phyloP scores from a whole-genome alignment of 2,797 vertebrate genomes.

The Myotis findleyi region DNA sequence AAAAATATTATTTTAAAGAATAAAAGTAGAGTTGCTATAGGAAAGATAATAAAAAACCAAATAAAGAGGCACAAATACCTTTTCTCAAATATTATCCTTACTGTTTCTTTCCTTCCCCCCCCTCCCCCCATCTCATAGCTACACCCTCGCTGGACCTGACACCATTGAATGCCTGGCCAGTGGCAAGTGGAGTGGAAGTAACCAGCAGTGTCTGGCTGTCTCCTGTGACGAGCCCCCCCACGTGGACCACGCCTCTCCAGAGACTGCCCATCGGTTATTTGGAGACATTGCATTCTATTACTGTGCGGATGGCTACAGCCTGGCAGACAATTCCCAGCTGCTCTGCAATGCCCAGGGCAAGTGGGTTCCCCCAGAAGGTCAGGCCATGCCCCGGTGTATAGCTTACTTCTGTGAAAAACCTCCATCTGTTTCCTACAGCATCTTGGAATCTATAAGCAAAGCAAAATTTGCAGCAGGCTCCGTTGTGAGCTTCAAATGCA shows the following conservation, averaged over 20 bases:
- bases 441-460: slow-evolving; percentile 95
- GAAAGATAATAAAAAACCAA: not conserved
- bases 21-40: not conserved
- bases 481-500: slow-evolving; percentile 96
- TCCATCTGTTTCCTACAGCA: slow-evolving; percentile 91
- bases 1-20: slow-evolving; percentile 15
- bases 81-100: not conserved
- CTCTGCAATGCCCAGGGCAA: slow-evolving; percentile 94
- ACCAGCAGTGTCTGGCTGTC: slow-evolving; percentile 95
- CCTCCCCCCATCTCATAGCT: slow-evolving; percentile 85
- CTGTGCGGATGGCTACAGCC: slow-evolving; percentile 95
- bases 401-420: slow-evolving; percentile 97
- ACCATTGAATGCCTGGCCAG: slow-evolving; percentile 92
- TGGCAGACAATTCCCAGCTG: slow-evolving; percentile 94
- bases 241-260: slow-evolving; percentile 94
- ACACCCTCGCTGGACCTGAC: slow-evolving; percentile 93
- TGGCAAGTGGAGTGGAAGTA: slow-evolving; percentile 93
- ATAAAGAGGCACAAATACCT: not conserved
- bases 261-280: slow-evolving; percentile 95
- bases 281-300: slow-evolving; percentile 96
- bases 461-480: slow-evolving; percentile 94
- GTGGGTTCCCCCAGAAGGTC: slow-evolving; percentile 94
- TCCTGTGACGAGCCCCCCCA: slow-evolving; percentile 96
- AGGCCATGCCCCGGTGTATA: slow-evolving; percentile 92
- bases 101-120: slow-evolving; percentile 18